Base-by-base conservation (phyloP, 2,113 vertebrate species). In the Sinocyclocheilus grahami region DNA sequence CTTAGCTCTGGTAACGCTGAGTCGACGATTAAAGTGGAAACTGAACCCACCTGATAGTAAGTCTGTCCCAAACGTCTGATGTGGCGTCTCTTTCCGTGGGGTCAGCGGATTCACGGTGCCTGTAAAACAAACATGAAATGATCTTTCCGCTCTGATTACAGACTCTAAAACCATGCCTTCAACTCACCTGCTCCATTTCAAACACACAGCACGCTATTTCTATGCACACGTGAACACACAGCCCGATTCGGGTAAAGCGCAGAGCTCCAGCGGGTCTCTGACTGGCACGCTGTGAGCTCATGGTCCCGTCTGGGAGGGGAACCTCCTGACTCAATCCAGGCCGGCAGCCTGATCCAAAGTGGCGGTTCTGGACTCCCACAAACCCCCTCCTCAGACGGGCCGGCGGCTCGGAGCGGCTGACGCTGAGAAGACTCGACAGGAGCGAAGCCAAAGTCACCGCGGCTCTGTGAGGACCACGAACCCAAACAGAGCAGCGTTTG, bases 391-490 rank as follows among this genome's bases (percentile, higher is more conserved):
- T 48, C 46, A 48, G 46, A 48, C 46, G 11, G 48, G 48, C 48
- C 55, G 84, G 87, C 87, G 90, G 92, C 78, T 39, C 78, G 86
- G 87, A 86, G 51, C 87, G 89, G 83, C 27, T 94, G 93, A 95
- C 89, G 62, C 86, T 94, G 90, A 95, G 55, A 86, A 78, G 33
- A 93, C 71, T 87, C 55, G 93, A 94, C 94, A 94, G 88, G 89
- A 91, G 22, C 77, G 86, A 85, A 91, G 91, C 10, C 92, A 91
- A 74, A 93, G 92, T 92, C 91, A 37, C 30, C 30, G 30, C 30
- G 30, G 30, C 30, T 33, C 37, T 37, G 37, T 37, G 37, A 5
- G 37, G 37, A 37, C 37, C 37, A 37, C 37, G 42, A 79, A 84
- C 27, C 22, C 55, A 84, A 77, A 82, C 60, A 78, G 58, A 76